These are phyloP conservation scores for Criorhina ranunculi DNA, from an alignment of 2,888 invertebrate genomes.

Conservation along the genomic window DNA sequence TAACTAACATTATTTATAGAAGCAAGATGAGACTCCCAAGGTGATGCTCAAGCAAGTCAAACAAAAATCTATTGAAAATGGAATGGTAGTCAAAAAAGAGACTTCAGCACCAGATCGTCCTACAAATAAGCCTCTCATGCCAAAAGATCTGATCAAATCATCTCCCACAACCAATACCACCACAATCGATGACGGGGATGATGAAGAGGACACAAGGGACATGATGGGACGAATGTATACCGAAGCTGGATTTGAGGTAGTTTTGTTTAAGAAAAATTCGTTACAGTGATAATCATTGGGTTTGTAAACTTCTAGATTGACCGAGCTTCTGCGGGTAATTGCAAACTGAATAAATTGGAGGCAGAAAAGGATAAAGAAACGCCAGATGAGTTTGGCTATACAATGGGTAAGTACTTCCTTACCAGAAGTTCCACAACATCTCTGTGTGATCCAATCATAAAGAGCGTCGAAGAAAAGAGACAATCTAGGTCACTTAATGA, in stretches of 20 bases:
- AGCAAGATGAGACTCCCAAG: conserved; percentile 47
- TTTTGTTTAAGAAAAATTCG: background rate
- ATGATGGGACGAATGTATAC: conserved; percentile 92
- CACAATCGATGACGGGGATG: conserved; percentile 84
- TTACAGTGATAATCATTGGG: background rate
- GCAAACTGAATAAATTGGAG: conserved; percentile 91
- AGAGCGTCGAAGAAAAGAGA: too few species aligned
- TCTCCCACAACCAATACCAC: conserved; percentile 12
- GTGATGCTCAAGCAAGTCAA: conserved; percentile 48
- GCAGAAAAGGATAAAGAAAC: conserved; percentile 92
- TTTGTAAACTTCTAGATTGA: conserved; percentile 88
- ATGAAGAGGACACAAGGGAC: conserved; percentile 91
- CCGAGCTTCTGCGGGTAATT: conserved; percentile 93
- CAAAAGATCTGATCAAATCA: conserved; percentile 77
- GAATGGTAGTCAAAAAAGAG: conserved; percentile 80
- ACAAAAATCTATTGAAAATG: conserved; percentile 81
- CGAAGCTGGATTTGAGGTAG: conserved; percentile 91
- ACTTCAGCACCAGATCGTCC: conserved; percentile 76
- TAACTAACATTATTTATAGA: conserved; percentile 30
- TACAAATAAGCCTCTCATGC: conserved; percentile 79
- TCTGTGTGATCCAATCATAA: too few species aligned
- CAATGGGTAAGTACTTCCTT: conserved; percentile 90
- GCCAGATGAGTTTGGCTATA: conserved; percentile 97
- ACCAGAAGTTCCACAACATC: too few species aligned
- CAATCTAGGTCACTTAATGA: too few species aligned